These are phyloP conservation scores for Drosophila lacertosa DNA, from an alignment of 1,140 invertebrate genomes.

Conservation along the genomic window DNA sequence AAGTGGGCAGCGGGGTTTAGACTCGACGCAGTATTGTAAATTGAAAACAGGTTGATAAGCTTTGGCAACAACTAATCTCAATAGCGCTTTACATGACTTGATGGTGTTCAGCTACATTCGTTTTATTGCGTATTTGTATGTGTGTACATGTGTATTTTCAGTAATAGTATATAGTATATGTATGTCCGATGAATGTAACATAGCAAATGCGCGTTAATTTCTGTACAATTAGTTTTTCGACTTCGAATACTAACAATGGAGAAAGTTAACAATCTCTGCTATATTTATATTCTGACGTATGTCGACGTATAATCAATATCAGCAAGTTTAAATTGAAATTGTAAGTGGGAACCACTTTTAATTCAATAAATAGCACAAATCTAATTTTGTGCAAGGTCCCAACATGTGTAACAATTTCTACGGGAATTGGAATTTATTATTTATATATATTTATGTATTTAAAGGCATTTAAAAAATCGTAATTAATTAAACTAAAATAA, in stretches of 20 bases:
- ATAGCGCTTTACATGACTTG: slow-evolving; percentile 3
- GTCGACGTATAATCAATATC: neutral
- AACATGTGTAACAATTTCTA: too few species aligned
- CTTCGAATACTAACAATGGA: neutral
- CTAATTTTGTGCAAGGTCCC: too few species aligned
- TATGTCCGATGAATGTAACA: slow-evolving; percentile 6
- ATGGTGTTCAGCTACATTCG: slow-evolving; percentile 7
- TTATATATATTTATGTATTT: too few species aligned
- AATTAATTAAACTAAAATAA: too few species aligned
- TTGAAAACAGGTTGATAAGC: slow-evolving; percentile 11
- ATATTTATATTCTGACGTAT: too few species aligned
- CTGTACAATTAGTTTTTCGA: slow-evolving; percentile 7
- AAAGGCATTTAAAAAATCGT: too few species aligned
- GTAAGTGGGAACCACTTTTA: too few species aligned
- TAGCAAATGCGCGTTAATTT: slow-evolving; percentile 29
- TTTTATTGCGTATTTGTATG: neutral
- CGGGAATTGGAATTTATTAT: too few species aligned
- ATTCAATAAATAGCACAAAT: too few species aligned
- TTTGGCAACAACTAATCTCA: neutral
- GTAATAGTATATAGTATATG: neutral
- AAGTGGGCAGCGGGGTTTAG: neutral
- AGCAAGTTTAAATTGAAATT: neutral
- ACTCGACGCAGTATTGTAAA: neutral
- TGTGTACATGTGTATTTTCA: neutral
- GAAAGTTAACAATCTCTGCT: slow-evolving; percentile 5